A percentile compares a stretch with the other conserved stretches of the same genome.
phyloP scores from a whole-genome alignment of 2,797 vertebrate genomes.

The Atherinosoma microstoma region DNA sequence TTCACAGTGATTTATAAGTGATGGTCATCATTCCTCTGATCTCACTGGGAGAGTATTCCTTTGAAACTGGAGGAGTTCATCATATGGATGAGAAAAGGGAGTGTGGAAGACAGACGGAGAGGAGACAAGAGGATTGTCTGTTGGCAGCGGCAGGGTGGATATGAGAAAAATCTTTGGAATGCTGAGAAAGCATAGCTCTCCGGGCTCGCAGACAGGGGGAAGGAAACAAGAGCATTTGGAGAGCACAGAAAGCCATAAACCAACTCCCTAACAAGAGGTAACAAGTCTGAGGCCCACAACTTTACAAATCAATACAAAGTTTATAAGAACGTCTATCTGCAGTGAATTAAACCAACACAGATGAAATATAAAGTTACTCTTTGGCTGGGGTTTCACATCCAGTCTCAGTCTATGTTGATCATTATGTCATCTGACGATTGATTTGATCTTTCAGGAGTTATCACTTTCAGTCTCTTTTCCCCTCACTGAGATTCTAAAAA shows the following conservation, averaged over 20 bases:
- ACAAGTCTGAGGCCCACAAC: slow-evolving; percentile 11
- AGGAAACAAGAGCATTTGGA: slow-evolving; percentile 57
- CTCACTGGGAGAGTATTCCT: slow-evolving; percentile 67
- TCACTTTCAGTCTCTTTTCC: slow-evolving; percentile 37
- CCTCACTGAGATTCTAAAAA: slow-evolving; percentile 31
- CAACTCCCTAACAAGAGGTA: slow-evolving; percentile 7
- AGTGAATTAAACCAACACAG: not conserved
- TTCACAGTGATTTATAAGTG: slow-evolving; percentile 41
- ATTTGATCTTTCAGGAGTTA: slow-evolving; percentile 44
- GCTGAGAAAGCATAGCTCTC: slow-evolving; percentile 73
- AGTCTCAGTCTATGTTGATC: slow-evolving; percentile 19
- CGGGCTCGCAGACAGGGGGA: slow-evolving; percentile 56
- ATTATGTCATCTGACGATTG: slow-evolving; percentile 21
- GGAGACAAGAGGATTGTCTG: slow-evolving; percentile 73
- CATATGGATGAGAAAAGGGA: slow-evolving; percentile 41
- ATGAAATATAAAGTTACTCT: slow-evolving; percentile 23
- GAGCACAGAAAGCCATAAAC: slow-evolving; percentile 44
- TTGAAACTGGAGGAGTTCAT: slow-evolving; percentile 43
- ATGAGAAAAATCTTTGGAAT: slow-evolving; percentile 82
- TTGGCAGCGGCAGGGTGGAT: slow-evolving; percentile 73
- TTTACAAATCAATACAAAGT: slow-evolving; percentile 42
- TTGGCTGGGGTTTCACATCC: slow-evolving; percentile 7
- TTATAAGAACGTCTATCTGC: slow-evolving; percentile 17
- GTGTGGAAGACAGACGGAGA: slow-evolving; percentile 52
- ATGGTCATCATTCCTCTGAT: slow-evolving; percentile 48